These are phyloP conservation scores for Discoglossus pictus DNA, from an alignment of 2,797 vertebrate species.

Conservation along the genomic window DNA sequence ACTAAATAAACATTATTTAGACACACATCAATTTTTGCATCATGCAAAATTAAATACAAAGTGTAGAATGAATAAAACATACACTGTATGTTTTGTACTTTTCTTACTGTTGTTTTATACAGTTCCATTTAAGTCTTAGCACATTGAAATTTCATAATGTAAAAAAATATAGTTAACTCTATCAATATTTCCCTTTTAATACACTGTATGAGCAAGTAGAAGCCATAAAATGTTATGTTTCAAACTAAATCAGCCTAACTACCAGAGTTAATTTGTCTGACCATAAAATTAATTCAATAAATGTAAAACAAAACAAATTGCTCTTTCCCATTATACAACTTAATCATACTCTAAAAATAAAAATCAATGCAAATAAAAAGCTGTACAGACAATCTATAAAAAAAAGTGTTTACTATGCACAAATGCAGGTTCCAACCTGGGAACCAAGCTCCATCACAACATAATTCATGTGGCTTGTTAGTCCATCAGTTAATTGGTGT, in stretches of 20 bases:
- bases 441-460: slow-evolving; percentile 3
- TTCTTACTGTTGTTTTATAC: too few species aligned
- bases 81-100: too few species aligned
- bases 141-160: too few species aligned
- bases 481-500: slow-evolving; percentile 7
- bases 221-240: slow-evolving; percentile 55
- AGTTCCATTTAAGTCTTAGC: too few species aligned
- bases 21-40: too few species aligned
- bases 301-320: slow-evolving; percentile 79
- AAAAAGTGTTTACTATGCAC: slow-evolving; percentile 45
- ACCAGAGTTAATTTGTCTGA: slow-evolving; percentile 73
- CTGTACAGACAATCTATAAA: slow-evolving; percentile 66
- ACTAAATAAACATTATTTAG: too few species aligned
- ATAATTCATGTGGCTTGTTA: background rate
- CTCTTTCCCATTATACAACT: slow-evolving; percentile 73
- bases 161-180: too few species aligned
- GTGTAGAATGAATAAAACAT: too few species aligned
- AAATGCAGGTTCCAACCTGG: slow-evolving; percentile 34
- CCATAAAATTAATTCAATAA: slow-evolving; percentile 74
- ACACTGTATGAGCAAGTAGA: slow-evolving; percentile 47
- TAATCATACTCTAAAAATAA: slow-evolving; percentile 77
- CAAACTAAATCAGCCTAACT: slow-evolving; percentile 70
- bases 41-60: too few species aligned
- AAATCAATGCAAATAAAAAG: slow-evolving; percentile 76
- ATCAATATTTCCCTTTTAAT: slow-evolving; percentile 50